These are phyloP conservation scores for Nemotelus pantherinus DNA, from an alignment of 2,888 invertebrate genomes.

Conservation along the genomic window DNA sequence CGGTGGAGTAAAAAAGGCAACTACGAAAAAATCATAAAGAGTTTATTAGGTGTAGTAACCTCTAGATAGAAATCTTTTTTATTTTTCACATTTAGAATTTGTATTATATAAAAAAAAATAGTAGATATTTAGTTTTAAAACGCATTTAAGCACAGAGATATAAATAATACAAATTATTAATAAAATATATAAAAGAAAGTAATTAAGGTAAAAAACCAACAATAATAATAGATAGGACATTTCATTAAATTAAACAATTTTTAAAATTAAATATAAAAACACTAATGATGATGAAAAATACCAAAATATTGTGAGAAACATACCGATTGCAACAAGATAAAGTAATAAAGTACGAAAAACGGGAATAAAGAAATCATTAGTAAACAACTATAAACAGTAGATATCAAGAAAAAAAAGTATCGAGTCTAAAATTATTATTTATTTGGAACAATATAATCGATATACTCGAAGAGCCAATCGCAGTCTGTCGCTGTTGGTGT, in stretches of 20 bases:
- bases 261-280: background rate
- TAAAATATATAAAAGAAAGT: background rate
- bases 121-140: background rate
- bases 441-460: too few species aligned
- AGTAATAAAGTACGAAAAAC: background rate
- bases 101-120: background rate
- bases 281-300: background rate
- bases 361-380: background rate
- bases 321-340: background rate
- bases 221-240: background rate
- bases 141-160: background rate
- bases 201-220: background rate
- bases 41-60: constrained; percentile 6
- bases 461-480: too few species aligned
- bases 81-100: background rate
- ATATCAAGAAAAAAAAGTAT: background rate
- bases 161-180: background rate
- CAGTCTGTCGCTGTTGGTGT: too few species aligned
- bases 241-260: background rate
- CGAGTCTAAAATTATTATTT: background rate
- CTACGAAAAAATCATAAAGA: background rate
- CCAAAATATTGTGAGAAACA: background rate
- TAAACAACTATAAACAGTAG: background rate
- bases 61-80: constrained; percentile 20
- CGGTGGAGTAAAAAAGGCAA: background rate